Conservation (phyloP, 2,113 vertebrate genomes). For the Odontesthes bonariensis region DNA sequence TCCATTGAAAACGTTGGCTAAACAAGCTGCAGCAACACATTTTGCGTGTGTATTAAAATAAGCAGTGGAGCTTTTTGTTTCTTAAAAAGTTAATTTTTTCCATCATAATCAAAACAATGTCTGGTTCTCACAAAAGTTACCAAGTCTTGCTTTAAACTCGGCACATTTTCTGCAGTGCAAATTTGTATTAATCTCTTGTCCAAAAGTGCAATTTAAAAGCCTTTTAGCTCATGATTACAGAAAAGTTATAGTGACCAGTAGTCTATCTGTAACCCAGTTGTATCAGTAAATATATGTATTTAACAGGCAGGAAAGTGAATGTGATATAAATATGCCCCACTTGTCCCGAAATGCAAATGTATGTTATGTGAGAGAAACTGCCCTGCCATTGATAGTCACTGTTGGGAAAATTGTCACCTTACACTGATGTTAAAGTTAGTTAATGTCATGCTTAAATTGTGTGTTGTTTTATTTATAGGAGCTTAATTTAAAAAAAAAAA, state of each 20-base stretch:
- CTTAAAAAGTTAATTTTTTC: neutral
- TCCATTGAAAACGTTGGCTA: too few relatives aligned
- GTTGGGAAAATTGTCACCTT: slow-evolving; percentile 53
- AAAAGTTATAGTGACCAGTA: slow-evolving; percentile 74
- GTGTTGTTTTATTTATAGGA: slow-evolving; percentile 58
- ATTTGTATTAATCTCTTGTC: slow-evolving; percentile 38
- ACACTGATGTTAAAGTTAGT: slow-evolving; percentile 51
- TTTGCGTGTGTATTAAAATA: neutral
- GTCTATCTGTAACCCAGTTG: slow-evolving; percentile 78
- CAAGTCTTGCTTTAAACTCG: neutral
- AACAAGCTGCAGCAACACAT: too few relatives aligned
- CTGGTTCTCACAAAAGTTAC: neutral
- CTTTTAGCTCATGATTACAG: slow-evolving; percentile 86
- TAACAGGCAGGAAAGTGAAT: slow-evolving; percentile 68
- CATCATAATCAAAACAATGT: neutral
- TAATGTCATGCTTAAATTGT: slow-evolving; percentile 52
- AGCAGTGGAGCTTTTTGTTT: neutral
- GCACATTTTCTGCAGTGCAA: neutral
- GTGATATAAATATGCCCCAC: slow-evolving; percentile 68
- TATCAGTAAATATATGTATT: slow-evolving; percentile 71
- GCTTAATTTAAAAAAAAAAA: slow-evolving; percentile 20
- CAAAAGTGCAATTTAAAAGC: slow-evolving; percentile 78
- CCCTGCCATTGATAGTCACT: slow-evolving; percentile 45
- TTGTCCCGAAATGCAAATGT: slow-evolving; percentile 67
- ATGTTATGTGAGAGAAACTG: slow-evolving; percentile 61